Base-by-base conservation (phyloP, 2,113 vertebrate species). In the Elephantulus edwardii region DNA sequence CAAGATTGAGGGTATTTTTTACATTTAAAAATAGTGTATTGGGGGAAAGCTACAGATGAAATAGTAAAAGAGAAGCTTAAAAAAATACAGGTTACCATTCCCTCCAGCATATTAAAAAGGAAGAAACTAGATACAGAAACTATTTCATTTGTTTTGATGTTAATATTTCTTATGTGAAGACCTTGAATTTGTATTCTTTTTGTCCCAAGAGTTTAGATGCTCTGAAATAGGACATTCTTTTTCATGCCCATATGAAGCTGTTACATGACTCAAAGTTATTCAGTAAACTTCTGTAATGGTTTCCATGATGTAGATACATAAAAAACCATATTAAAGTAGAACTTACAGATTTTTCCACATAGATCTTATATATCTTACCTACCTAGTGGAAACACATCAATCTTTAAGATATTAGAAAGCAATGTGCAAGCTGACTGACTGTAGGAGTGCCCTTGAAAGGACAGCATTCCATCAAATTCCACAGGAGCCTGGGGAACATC, bases 21-120 rank as follows among this genome's bases (percentile, higher is more conserved):
- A 92, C 70, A 91, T 95, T 91, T 93, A 78, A 87, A 91, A 88
- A 91, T 86, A 95, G 83, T 77, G 40, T 30, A 75, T 46, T 71
- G 46, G 13, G n/a, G 35, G 66, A 92, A 81, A 82, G 44, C 83
- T 66, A 66, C 33, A 83, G 42, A 93, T 62, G 68, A 88, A 83
- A 92, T 26, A 64, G 13, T 77, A 75, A 82, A 85, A 82, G n/a
- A 74, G 52, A 92, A 86, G 56, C 50, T 86, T 54, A 78, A 90
- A 86, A 90, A 86, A 62, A 70, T 50, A 46, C 3, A 79, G 70
- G 58, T 40, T 52, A 79, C 6, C 33, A 5, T 68, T 84, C 33
- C 72, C 62, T 86, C 91, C 16, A 33, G 48, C 16, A 35, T 12
- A 30, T 48, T 89, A 66, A 42, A 56, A 77, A 62, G 26, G 30